These are phyloP conservation scores for Podiceps cristatus DNA, from an alignment of 2,113 vertebrate genomes.

Conservation along the genomic window DNA sequence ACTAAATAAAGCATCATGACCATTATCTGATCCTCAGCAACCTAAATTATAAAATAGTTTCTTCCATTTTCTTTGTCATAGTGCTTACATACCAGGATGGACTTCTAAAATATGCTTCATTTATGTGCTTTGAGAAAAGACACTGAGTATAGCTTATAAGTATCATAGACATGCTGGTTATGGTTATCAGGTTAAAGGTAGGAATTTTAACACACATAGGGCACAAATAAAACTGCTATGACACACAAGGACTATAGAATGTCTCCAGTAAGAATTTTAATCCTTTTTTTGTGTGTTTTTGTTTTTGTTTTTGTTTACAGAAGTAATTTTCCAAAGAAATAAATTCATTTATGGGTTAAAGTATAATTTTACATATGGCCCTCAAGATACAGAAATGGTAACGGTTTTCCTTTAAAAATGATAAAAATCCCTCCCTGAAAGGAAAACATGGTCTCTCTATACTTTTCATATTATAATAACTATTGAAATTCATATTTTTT, in stretches of 20 bases:
- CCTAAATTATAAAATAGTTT: neutral
- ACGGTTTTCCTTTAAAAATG: neutral
- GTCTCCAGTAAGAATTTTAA: neutral
- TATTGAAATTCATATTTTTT: neutral
- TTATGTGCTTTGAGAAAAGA: neutral
- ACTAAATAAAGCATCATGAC: neutral
- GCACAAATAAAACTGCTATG: neutral
- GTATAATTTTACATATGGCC: neutral
- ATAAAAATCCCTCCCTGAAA: neutral
- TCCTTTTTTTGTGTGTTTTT: too few species aligned
- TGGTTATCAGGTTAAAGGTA: neutral
- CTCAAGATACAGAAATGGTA: neutral
- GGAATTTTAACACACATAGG: neutral
- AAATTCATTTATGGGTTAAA: neutral
- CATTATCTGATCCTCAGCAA: neutral
- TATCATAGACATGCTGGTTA: neutral
- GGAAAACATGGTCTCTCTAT: neutral
- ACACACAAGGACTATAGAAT: neutral
- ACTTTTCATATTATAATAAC: neutral
- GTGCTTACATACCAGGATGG: neutral
- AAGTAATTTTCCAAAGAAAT: neutral
- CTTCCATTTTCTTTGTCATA: neutral
- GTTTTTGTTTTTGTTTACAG: neutral
- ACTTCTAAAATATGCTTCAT: neutral
- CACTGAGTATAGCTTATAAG: neutral